Evolutionary conservation across 2,888 invertebrate genomes (phyloP), one percentile per base, ranked within the genome.

Genomic region (Rutpela maculata): DNA sequence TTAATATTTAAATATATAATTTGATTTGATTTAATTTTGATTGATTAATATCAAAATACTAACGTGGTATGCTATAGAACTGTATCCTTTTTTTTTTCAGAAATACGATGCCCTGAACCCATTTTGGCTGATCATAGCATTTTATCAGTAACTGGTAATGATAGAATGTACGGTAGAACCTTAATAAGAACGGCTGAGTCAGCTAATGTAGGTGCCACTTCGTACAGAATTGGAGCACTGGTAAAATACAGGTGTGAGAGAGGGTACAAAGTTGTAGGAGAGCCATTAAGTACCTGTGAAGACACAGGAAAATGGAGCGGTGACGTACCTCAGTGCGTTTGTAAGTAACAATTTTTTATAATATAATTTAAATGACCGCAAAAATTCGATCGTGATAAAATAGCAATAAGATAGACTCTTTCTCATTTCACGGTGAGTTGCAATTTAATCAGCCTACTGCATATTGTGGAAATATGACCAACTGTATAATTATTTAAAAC

Each of bases 191-290:
- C 96, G 0, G 90, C 93, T 0, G 95, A 95, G 69, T 91, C 92
- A 2, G 87, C 92, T 1, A 94, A 92, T 84, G 93, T 92, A 11
- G 91, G 91, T 0, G 93, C 95, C 0, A 94, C 95, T 77, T 95
- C 96, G 0, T 97, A 96, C 89, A 95, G 96, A 87, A 96, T 97
- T 81, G 95, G 96, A 0, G 95, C 97, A 0, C 90, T 96, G 18
- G 95, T 95, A 0, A 97, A 97, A 88, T 98, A 97, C 88, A 92
- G 97, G 18, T 98, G 98, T 87, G 97, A 97, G 87, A 90, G 97
- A 75, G 97, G 97, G 0, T 97, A 97, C 90, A 96, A 96, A 89
- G 95, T 97, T 66, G 91, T 96, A 0, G 97, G 97, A 0, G 96
- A 96, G 86, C 95, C 96, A 66, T 89, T 97, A 60, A 95, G 96